These are phyloP conservation scores for Abrostola triplasia DNA, from an alignment of 2,888 invertebrate species.

Conservation along the genomic window DNA sequence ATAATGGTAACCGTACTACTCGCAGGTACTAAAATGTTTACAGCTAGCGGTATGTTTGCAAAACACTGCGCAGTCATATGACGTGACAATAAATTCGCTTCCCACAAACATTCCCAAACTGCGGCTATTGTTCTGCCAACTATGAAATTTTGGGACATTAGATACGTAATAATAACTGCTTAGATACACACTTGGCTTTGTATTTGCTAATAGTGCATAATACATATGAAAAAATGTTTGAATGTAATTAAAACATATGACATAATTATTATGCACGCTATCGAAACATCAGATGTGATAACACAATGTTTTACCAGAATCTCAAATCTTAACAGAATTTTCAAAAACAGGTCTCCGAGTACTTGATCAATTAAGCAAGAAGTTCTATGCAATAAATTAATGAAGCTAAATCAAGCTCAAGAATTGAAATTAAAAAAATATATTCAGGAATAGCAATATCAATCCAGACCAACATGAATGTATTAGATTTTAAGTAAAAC, in stretches of 20 bases:
- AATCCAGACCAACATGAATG: no score
- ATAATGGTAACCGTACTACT: conserved; percentile 15
- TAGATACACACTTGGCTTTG: conserved; percentile 27
- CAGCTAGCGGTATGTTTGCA: conserved; percentile 57
- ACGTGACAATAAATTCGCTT: conserved; percentile 60
- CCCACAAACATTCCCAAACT: conserved; percentile 60
- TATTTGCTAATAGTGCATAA: conserved; percentile 23
- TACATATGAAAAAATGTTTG: conserved; percentile 5
- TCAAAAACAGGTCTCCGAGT: no score
- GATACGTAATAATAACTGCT: conserved; percentile 40
- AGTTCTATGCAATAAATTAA: no score
- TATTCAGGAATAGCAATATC: no score
- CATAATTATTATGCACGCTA: conserved; percentile 1
- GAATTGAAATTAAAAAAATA: no score
- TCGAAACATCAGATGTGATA: conserved; percentile 6
- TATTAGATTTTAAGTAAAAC: conserved; percentile 42
- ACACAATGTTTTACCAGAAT: no score
- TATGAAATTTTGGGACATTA: conserved; percentile 58
- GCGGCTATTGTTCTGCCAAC: conserved; percentile 59
- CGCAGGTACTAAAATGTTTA: conserved; percentile 47
- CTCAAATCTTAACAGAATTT: no score
- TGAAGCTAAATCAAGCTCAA: no score
- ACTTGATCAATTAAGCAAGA: neutral
- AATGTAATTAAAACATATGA: conserved; percentile 8
- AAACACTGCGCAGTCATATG: conserved; percentile 56